Evolutionary conservation across 2,113 vertebrate genomes (phyloP).

Genomic region (Suricata suricatta): DNA sequence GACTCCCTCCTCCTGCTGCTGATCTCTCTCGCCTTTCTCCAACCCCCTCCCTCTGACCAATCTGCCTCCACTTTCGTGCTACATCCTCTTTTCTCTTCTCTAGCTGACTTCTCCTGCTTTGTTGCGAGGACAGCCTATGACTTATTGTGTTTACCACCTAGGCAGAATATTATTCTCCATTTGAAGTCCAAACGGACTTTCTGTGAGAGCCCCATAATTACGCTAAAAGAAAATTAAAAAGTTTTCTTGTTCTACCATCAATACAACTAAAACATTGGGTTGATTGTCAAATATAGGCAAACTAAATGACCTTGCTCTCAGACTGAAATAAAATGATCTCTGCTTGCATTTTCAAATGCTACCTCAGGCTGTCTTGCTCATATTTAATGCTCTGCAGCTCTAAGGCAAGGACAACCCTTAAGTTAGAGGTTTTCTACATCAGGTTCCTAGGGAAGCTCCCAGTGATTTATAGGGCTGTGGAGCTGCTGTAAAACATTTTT

Average conservation of each 20-base stretch:
- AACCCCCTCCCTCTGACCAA: neutral
- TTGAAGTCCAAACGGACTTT: neutral
- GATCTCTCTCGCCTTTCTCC: neutral
- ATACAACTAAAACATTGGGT: neutral
- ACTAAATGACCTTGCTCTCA: neutral
- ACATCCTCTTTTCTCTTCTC: neutral
- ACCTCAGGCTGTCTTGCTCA: neutral
- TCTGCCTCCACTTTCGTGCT: neutral
- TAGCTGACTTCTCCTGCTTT: neutral
- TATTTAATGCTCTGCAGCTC: neutral
- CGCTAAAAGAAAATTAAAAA: neutral
- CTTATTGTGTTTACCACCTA: neutral
- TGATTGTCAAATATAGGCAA: neutral
- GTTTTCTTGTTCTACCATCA: neutral
- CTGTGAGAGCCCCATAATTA: conserved; percentile 5
- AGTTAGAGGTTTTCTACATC: neutral
- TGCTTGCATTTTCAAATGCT: conserved; percentile 19
- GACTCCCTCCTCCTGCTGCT: neutral
- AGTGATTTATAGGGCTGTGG: neutral
- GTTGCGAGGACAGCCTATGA: neutral
- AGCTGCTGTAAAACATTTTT: neutral
- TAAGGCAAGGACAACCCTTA: neutral
- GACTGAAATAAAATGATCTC: conserved; percentile 15
- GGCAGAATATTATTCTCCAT: neutral
- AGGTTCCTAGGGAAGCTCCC: neutral